Evolutionary conservation across 2,113 vertebrate genomes (phyloP).

Genomic region (Zootoca vivipara): DNA sequence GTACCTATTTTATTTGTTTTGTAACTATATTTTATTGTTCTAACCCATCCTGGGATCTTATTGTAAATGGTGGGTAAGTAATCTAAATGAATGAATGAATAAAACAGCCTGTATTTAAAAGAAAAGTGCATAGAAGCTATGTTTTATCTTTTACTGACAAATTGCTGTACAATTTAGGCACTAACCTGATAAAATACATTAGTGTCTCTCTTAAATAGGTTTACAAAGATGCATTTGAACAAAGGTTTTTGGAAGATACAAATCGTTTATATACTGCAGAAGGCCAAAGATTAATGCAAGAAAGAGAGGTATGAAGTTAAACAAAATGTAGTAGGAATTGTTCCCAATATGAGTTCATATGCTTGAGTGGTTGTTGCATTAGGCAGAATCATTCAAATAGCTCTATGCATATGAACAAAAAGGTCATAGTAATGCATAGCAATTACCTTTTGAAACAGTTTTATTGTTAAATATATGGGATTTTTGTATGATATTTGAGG

Average conservation of each 20-base stretch:
- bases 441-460: neutral
- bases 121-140: neutral
- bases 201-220: constrained; percentile 69
- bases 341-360: neutral
- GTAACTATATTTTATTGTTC: no score
- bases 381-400: neutral
- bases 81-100: no score
- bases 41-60: no score
- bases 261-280: constrained; percentile 84
- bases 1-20: no score
- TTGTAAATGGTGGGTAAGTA: no score
- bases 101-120: neutral
- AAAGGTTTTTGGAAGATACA: constrained; percentile 83
- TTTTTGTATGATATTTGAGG: neutral
- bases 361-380: neutral
- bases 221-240: constrained; percentile 84
- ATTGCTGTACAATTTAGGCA: neutral
- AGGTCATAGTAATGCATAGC: neutral
- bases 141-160: no score
- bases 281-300: constrained; percentile 85
- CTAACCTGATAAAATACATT: constrained; percentile 4
- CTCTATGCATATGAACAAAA: neutral
- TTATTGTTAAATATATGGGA: neutral
- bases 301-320: constrained; percentile 77
- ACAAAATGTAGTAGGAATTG: neutral